These are phyloP conservation scores for Cinara cedri DNA, from an alignment of 2,888 invertebrate species.

Conservation along the genomic window DNA sequence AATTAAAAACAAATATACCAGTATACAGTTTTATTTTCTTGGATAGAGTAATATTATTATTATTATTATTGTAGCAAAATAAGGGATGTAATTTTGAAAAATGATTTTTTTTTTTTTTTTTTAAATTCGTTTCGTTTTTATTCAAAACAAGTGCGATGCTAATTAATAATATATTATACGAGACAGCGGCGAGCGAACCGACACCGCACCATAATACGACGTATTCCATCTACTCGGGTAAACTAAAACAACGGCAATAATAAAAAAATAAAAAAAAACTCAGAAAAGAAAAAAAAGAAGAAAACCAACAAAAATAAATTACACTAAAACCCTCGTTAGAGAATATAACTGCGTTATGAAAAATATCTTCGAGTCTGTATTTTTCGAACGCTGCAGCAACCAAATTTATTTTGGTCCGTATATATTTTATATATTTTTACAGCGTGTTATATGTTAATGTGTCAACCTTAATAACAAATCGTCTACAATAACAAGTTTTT, in stretches of 20 bases:
- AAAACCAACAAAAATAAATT: constrained; percentile 26
- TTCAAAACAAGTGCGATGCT: background rate
- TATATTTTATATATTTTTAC: constrained; percentile 11
- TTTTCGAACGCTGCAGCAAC: background rate
- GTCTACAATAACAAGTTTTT: constrained; percentile 28
- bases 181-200: background rate
- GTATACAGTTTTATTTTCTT: too few species aligned
- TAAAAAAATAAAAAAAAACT: background rate
- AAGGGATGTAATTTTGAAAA: background rate
- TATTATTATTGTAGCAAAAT: too few species aligned
- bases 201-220: background rate
- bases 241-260: background rate
- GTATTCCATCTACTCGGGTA: background rate
- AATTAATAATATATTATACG: constrained; percentile 27
- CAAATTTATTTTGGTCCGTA: constrained; percentile 14
- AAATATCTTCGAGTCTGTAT: constrained; percentile 32
- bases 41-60: too few species aligned
- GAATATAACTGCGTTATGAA: constrained; percentile 12
- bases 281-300: background rate
- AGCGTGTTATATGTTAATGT: constrained; percentile 37
- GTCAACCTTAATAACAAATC: constrained; percentile 43
- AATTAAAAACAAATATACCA: too few species aligned
- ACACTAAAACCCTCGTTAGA: constrained; percentile 19
- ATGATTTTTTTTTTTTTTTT: background rate
- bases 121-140: too few species aligned